A percentile compares a stretch with the other conserved stretches of the same genome.
Conservation (phyloP, 1,140 invertebrate species). For the Penaeus vannamei region DNA sequence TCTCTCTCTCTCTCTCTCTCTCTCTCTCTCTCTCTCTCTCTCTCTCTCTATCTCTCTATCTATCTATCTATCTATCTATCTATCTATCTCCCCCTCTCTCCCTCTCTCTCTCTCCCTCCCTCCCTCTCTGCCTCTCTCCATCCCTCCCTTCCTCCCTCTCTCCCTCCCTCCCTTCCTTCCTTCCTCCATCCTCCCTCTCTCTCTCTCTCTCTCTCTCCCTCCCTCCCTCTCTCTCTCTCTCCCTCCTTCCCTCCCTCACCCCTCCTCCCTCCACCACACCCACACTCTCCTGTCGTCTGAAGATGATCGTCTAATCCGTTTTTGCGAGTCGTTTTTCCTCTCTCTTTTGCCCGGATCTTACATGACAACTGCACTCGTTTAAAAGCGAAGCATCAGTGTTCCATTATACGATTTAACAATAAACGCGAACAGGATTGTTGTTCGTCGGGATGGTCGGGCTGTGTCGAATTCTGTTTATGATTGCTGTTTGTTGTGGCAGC, state of each 20-base stretch:
- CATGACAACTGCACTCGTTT: too few species aligned
- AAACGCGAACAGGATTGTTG: too few species aligned
- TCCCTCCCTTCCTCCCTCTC: neutral
- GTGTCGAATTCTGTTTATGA: too few species aligned
- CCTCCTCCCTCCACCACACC: neutral
- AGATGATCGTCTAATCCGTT: too few species aligned
- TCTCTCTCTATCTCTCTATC: neutral
- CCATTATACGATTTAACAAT: too few species aligned
- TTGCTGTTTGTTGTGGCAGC: too few species aligned
- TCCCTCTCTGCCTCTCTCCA: neutral
- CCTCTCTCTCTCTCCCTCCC: neutral
- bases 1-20: conserved; percentile 5
- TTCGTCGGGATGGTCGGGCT: too few species aligned
- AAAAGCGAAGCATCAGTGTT: too few species aligned
- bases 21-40: neutral
- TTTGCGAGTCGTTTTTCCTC: too few species aligned
- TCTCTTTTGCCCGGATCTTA: too few species aligned
- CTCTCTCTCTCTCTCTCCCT: neutral
- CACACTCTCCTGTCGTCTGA: neutral
- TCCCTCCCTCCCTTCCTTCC: too few species aligned
- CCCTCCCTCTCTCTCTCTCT: neutral
- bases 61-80: neutral
- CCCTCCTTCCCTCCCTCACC: neutral
- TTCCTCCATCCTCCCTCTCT: neutral
- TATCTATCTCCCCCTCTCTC: too few species aligned